Evolutionary conservation across 2,797 vertebrate genomes (phyloP).

Genomic region (Danio aesculapii): DNA sequence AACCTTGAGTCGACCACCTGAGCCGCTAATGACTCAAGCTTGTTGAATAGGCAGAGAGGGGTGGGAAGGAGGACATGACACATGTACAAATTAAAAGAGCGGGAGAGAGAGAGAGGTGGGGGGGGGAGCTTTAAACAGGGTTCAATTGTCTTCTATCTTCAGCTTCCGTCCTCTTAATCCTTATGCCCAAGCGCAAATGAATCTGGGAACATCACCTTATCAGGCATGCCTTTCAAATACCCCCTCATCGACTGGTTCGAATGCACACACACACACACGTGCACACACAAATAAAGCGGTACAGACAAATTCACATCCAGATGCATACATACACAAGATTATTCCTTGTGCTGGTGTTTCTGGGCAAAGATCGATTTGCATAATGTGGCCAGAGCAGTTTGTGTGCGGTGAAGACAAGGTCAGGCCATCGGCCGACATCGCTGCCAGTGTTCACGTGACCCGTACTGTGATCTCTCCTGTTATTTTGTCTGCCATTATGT

Average conservation of each 20-base stretch:
- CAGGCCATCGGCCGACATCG: conserved; percentile 81
- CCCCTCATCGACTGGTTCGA: conserved; percentile 50
- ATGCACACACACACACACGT: conserved; percentile 41
- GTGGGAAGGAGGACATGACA: conserved; percentile 63
- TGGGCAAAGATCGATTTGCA: conserved; percentile 85
- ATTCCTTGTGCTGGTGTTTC: conserved; percentile 77
- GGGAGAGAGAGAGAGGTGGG: conserved; percentile 50
- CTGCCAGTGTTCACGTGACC: conserved; percentile 88
- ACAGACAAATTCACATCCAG: not conserved
- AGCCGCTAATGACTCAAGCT: conserved; percentile 84
- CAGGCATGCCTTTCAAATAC: conserved; percentile 70
- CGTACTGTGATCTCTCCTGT: conserved; percentile 83
- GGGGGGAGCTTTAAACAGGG: conserved; percentile 76
- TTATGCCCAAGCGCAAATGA: conserved; percentile 73
- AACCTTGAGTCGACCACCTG: conserved; percentile 82
- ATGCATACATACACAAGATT: conserved; percentile 63
- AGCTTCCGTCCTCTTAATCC: conserved; percentile 76
- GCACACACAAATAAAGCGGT: conserved; percentile 42
- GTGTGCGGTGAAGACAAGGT: conserved; percentile 82
- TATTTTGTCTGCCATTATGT: conserved; percentile 87
- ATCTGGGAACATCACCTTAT: conserved; percentile 78
- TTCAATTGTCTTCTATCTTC: conserved; percentile 83
- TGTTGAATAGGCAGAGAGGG: conserved; percentile 75
- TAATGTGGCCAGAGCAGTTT: conserved; percentile 80
- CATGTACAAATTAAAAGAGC: conserved; percentile 66